phyloP scores from a whole-genome alignment of 2,797 vertebrate species.

The Chanos chanos region DNA sequence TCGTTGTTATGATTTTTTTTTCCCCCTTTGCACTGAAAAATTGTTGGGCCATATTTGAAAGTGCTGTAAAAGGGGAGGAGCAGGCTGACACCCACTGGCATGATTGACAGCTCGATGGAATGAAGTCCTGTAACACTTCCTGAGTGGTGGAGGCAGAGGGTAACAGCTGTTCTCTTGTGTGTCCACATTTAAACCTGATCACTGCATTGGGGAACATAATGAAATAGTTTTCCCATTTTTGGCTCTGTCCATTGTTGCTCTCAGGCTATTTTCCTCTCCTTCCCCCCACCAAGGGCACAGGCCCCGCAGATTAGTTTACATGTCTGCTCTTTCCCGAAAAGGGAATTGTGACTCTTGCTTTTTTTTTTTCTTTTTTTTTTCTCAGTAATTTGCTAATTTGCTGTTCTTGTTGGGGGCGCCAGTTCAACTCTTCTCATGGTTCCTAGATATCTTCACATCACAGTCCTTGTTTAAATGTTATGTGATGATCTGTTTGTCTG shows the following conservation, averaged over 20 bases:
- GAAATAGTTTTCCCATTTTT: conserved; percentile 81
- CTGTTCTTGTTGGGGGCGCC: neutral
- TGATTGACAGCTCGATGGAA: conserved; percentile 21
- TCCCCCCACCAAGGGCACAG: conserved; percentile 55
- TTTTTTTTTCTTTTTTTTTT: neutral
- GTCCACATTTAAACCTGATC: conserved; percentile 69
- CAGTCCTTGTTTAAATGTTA: neutral
- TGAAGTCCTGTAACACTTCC: conserved; percentile 31
- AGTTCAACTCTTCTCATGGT: neutral
- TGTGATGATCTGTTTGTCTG: neutral
- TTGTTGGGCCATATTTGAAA: neutral
- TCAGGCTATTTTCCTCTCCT: conserved; percentile 62
- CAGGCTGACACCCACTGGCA: too few species aligned
- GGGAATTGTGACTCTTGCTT: conserved; percentile 21
- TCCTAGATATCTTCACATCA: neutral
- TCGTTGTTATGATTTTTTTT: too few species aligned
- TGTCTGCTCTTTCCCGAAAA: conserved; percentile 39
- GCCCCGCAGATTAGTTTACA: conserved; percentile 54
- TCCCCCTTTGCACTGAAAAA: neutral
- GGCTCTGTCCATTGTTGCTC: conserved; percentile 60
- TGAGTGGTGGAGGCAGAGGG: conserved; percentile 39
- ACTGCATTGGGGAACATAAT: conserved; percentile 55
- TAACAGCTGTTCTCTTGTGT: conserved; percentile 67
- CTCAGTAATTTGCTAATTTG: neutral
- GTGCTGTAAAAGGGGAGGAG: neutral